Evolutionary conservation across 1,140 invertebrate genomes (phyloP), one percentile per base, ranked within the genome.

Genomic region (Drosophila arawakana): DNA sequence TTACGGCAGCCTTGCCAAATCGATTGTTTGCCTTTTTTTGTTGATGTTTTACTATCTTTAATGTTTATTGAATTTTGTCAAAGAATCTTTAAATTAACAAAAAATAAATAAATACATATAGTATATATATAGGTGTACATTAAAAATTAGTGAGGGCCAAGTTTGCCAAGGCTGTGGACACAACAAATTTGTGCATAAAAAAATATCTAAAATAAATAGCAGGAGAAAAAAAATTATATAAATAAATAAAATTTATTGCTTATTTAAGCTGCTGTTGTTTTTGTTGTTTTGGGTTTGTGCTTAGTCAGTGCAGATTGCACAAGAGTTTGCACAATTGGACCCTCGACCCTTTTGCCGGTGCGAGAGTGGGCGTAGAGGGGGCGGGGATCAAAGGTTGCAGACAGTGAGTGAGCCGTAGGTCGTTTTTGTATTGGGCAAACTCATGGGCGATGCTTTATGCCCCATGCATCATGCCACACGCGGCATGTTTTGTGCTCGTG

Each of bases 281-380:
- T 4, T 1, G 52, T 57, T 3, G 41, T 57, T 21, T 8, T 11
- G 39, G 49, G 44, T 49, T 70, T 52, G 67, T 72, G 69, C 61
- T 58, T 65, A 66, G 60, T 72, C 69, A 72, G 39, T 2, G 15
- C 13, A n/a, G 37, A 50, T 72, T 72, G 61, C 61, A 43, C 10
- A 65, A 63, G 44, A 47, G 15, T n/a, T 44, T 34, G 44, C 34
- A 43, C 41, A 43, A 43, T 13, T 13, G 41, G 25, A 30, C 47
- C 15, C 18, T 62, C 58, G 58, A 70, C 67, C 67, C 67, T 70
- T 70, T 15, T 13, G n/a, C 25, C 9, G 43, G 13, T 1, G 4
- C 10, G n/a, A 2, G n/a, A 10, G 6, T 7, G 37, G 37, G 41
- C 41, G 41, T 11, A 3, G 39, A 43, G 41, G 41, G 39, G 39